Base-by-base conservation (phyloP, 2,888 invertebrate genomes). In the Eucriotettix oculatus region DNA sequence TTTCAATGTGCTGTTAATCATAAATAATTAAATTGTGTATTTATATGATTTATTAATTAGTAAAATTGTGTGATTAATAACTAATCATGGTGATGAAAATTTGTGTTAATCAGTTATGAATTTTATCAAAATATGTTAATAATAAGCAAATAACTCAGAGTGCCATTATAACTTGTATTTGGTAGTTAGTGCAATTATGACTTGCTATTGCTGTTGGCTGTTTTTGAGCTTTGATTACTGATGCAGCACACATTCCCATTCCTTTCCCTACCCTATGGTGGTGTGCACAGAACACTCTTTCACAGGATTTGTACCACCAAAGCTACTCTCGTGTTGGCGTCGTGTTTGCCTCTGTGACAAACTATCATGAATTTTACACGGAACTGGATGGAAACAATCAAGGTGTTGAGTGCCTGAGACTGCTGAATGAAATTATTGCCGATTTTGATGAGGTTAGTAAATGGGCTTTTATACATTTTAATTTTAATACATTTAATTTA, bases 291-390 rank as follows among this genome's bases (percentile, higher is more conserved):
- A 64, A 64, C 61, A 64, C 63, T 57, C 58, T 64, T 61, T 64
- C 78, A 68, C 80, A 88, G 90, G 92, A 91, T 74, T 81, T 94
- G 69, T 94, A 94, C 77, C 90, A 92, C 77, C 92, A 93, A 76
- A 89, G 90, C 74, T 94, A 94, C 76, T 85, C 85, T 67, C 84
- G 89, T 69, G 91, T 92, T 58, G 93, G 92, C 56, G 92, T 94
- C 41, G 86, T 92, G 66, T 94, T 94, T 75, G 92, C 90, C 41
- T 90, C 90, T 63, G 90, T 94, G 71, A 91, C 93, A 68, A 94
- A 93, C 77, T 94, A 92, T 76, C 89, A 90, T 74, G 93, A 94
- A 75, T 92, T 93, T 77, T 93, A 93, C 75, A 90, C 88, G 71
- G 93, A 93, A 77, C 79, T 93, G 65, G 91, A 91, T 72, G 91